These are phyloP conservation scores for Mermis nigrescens DNA, from an alignment of 2,888 invertebrate species.

Conservation along the genomic window DNA sequence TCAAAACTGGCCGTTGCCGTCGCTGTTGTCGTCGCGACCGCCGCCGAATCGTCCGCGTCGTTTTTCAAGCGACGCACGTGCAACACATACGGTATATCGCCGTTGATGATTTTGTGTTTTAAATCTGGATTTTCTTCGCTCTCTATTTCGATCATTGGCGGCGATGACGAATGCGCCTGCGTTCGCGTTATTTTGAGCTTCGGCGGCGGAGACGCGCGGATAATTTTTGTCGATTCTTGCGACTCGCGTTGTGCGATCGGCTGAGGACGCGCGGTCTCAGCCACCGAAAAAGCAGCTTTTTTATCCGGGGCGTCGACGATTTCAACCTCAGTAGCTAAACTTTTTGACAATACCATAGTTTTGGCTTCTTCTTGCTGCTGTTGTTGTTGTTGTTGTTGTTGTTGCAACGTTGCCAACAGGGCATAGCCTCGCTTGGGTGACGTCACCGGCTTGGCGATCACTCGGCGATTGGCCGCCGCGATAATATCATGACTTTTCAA, in stretches of 20 bases:
- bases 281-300: too few species aligned
- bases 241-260: too few species aligned
- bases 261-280: too few species aligned
- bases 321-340: neutral
- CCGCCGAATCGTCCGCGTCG: neutral
- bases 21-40: neutral
- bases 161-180: too few species aligned
- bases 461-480: neutral
- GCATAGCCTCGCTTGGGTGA: neutral
- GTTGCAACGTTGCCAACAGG: neutral
- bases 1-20: slow-evolving; percentile 12
- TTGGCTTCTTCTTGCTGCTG: neutral
- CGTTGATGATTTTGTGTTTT: slow-evolving; percentile 22
- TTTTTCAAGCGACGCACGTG: slow-evolving; percentile 24
- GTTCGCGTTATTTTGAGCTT: too few species aligned
- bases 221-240: slow-evolving; percentile 1
- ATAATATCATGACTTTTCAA: too few species aligned
- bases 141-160: slow-evolving; percentile 23
- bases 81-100: slow-evolving; percentile 29
- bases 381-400: neutral
- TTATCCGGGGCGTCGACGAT: neutral
- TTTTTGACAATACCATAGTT: neutral
- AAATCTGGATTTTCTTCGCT: slow-evolving; percentile 27
- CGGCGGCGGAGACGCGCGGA: neutral
- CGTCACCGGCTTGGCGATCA: neutral